A percentile compares a stretch with the other conserved stretches of the same genome.
phyloP scores from a whole-genome alignment of 2,888 invertebrate genomes.

The Coelopa pilipes region DNA sequence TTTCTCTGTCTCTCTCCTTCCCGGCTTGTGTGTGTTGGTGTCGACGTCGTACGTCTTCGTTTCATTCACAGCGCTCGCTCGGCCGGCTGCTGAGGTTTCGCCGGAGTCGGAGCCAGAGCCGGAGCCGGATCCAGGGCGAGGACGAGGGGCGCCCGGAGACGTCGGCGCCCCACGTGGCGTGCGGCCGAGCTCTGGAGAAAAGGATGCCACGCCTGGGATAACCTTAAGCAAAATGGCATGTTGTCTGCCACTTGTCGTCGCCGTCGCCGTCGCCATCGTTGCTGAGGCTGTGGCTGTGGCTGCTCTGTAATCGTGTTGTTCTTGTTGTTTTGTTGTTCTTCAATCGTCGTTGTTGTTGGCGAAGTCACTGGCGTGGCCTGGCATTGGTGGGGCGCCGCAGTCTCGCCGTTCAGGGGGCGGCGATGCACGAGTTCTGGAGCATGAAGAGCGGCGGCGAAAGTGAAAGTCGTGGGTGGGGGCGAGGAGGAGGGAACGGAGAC shows the following conservation, averaged over 20 bases:
- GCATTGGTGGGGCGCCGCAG: background rate
- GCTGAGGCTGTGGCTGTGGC: background rate
- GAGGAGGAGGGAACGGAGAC: too few species aligned
- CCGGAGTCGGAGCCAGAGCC: background rate
- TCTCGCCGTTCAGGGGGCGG: too few species aligned
- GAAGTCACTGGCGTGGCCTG: conserved; percentile 1
- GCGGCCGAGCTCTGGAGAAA: conserved; percentile 22
- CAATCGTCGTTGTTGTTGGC: background rate
- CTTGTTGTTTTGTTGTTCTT: background rate
- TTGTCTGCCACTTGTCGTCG: conserved; percentile 13
- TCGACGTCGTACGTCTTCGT: conserved; percentile 25
- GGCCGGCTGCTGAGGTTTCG: background rate
- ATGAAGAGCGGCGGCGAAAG: conserved; percentile 44
- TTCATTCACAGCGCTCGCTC: conserved; percentile 21
- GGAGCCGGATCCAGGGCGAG: background rate
- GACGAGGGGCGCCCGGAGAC: background rate
- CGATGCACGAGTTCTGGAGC: conserved; percentile 14
- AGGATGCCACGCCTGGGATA: conserved; percentile 34
- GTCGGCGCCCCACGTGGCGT: background rate
- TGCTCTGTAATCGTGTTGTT: background rate
- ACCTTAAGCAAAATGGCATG: conserved; percentile 31
- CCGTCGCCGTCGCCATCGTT: conserved; percentile 11
- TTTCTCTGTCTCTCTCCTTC: background rate
- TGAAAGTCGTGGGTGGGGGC: conserved; percentile 47
- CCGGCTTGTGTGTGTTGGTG: background rate